phyloP scores from a whole-genome alignment of 2,113 vertebrate species.

The Nerophis ophidion region DNA sequence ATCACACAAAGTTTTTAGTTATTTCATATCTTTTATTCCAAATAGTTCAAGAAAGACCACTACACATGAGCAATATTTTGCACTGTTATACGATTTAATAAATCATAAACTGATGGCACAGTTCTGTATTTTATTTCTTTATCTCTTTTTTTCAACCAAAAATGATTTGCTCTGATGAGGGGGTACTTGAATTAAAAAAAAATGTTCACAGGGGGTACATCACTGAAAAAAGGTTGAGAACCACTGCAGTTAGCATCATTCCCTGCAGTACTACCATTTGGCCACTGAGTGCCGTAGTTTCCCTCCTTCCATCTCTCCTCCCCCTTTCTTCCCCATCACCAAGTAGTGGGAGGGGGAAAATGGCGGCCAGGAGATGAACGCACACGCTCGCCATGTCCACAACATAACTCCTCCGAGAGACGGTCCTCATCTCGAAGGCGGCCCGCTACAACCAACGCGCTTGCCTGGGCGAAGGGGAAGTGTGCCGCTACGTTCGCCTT shows the following conservation, averaged over 20 bases:
- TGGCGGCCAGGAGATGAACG: constrained; percentile 72
- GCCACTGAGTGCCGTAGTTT: constrained; percentile 21
- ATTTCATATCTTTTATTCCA: too few relatives aligned
- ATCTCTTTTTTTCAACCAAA: too few relatives aligned
- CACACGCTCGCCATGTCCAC: constrained; percentile 57
- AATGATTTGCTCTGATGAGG: too few relatives aligned
- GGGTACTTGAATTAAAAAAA: too few relatives aligned
- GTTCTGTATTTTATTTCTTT: too few relatives aligned
- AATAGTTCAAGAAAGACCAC: too few relatives aligned
- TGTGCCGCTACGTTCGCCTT: constrained; percentile 13
- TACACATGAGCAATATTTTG: too few relatives aligned
- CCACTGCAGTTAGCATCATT: neutral
- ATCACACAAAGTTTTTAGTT: too few relatives aligned
- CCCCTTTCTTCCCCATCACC: constrained; percentile 41
- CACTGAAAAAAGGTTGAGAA: too few relatives aligned
- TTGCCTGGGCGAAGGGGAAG: neutral
- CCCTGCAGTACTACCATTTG: neutral
- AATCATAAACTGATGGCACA: too few relatives aligned
- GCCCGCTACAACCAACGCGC: constrained; percentile 2
- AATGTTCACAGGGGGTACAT: too few relatives aligned
- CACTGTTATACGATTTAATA: too few relatives aligned
- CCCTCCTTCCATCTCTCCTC: neutral
- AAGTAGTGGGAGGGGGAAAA: constrained; percentile 52
- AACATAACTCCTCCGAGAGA: constrained; percentile 23
- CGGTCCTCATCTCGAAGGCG: neutral